Evolutionary conservation across 2,797 vertebrate genomes (phyloP).

Genomic region (Leptoclinus maculatus): DNA sequence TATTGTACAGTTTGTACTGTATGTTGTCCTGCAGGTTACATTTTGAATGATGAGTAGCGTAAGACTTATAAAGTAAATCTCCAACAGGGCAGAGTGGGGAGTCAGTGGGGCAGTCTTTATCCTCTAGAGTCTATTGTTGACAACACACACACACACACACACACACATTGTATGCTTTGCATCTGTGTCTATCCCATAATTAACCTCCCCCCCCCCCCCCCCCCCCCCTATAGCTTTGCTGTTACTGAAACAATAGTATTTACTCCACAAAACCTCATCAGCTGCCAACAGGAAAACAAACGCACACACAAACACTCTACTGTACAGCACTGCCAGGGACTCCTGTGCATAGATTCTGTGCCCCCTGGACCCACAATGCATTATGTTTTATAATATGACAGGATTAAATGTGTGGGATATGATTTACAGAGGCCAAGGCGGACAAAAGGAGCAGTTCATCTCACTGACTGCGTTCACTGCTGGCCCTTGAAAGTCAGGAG

Average conservation of each 20-base stretch:
- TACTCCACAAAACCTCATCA: constrained; percentile 65
- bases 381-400: constrained; percentile 30
- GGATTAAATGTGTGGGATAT: constrained; percentile 30
- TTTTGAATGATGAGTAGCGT: not conserved
- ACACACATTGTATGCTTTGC: constrained; percentile 27
- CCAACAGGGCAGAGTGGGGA: constrained; percentile 17
- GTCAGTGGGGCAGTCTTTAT: constrained; percentile 23
- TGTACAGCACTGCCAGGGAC: constrained; percentile 35
- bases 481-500: not conserved
- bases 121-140: constrained; percentile 59
- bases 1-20: not conserved
- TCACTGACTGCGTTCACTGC: constrained; percentile 10
- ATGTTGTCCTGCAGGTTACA: not conserved
- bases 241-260: constrained; percentile 78
- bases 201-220: constrained; percentile 34
- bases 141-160: constrained; percentile 23
- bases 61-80: not conserved
- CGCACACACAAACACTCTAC: constrained; percentile 18
- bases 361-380: not conserved
- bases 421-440: constrained; percentile 11
- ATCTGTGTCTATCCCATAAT: constrained; percentile 49
- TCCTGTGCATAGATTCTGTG: constrained; percentile 30
- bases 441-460: constrained; percentile 11
- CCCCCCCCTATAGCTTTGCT: constrained; percentile 39
- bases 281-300: constrained; percentile 71